phyloP scores from a whole-genome alignment of 2,113 vertebrate genomes.

The Bothrops jararaca region DNA sequence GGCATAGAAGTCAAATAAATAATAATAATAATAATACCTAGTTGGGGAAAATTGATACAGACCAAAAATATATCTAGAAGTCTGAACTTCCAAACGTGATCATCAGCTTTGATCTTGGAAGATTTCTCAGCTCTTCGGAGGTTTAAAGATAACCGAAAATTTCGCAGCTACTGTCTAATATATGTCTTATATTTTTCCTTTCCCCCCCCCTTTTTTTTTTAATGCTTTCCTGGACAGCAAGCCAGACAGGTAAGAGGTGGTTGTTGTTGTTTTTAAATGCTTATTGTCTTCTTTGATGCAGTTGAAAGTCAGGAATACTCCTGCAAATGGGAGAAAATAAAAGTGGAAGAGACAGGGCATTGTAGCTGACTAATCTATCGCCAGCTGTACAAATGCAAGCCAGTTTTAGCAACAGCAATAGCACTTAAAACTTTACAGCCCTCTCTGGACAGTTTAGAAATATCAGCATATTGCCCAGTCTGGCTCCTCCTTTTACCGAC shows the following conservation, averaged over 20 bases:
- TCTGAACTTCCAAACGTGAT: neutral
- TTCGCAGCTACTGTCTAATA: neutral
- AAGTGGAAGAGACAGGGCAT: neutral
- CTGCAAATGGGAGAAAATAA: neutral
- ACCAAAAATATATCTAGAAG: neutral
- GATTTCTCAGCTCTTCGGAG: neutral
- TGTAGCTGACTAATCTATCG: neutral
- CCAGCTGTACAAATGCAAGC: neutral
- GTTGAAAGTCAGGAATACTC: neutral
- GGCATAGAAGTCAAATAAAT: too few species aligned
- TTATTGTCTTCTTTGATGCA: slow-evolving; percentile 23
- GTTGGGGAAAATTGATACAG: too few species aligned
- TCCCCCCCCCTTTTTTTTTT: slow-evolving; percentile 63
- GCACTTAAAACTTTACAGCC: too few species aligned
- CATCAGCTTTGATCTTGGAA: neutral
- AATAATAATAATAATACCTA: too few species aligned
- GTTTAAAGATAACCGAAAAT: neutral
- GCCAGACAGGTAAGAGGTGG: slow-evolving; percentile 90
- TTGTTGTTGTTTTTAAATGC: neutral
- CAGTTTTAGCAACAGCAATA: neutral
- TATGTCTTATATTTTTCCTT: neutral
- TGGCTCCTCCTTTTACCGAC: too few species aligned
- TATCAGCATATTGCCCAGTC: too few species aligned
- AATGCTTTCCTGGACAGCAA: slow-evolving; percentile 87
- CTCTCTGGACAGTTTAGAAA: too few species aligned